Base-by-base conservation (phyloP, 2,113 vertebrate genomes). In the Atherinomorus stipes region DNA sequence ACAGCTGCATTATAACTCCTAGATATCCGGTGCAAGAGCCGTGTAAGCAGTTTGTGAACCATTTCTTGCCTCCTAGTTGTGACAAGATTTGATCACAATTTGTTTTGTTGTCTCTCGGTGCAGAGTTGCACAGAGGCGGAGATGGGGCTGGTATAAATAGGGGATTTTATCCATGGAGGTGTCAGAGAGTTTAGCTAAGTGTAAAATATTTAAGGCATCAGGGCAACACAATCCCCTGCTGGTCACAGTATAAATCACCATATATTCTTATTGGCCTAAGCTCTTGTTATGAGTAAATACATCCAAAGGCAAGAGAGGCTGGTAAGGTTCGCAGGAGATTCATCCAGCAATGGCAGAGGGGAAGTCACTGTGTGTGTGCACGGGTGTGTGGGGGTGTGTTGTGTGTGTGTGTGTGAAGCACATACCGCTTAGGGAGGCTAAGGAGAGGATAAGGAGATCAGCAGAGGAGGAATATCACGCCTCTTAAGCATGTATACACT, bases 241-340 rank as follows among this genome's bases (percentile, higher is more conserved):
- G 92, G 87, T 91, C 87, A 85, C 90, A 81, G 91, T 90, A 92
- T 93, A 93, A 93, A 94, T 94, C 91, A 93, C 88, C 92, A 93
- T 93, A 92, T 87, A 89, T 91, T 92, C 91, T 90, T 87, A 93
- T 92, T 90, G 90, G 85, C 65, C 92, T 93, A 93, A 94, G 91
- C 91, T 89, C 91, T 94, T 93, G 90, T 94, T 94, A 94, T 93
- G 89, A 94, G 93, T 92, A 94, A 94, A 94, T 92, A 92, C 79
- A 89, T 89, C 90, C 88, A 87, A 80, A 75, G 77, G 88, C 89
- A 87, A 31, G 81, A 63, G 68, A 89, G 81, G 87, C 86, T 91
- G 89, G 90, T 79, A 89, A 80, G 86, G 89, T 91, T 92, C 87
- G 88, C 65, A 58, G 87, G 80, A 87, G 86, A 92, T 72, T 88